phyloP scores from a whole-genome alignment of 2,888 invertebrate genomes.

The Glaucopsyche alexis region DNA sequence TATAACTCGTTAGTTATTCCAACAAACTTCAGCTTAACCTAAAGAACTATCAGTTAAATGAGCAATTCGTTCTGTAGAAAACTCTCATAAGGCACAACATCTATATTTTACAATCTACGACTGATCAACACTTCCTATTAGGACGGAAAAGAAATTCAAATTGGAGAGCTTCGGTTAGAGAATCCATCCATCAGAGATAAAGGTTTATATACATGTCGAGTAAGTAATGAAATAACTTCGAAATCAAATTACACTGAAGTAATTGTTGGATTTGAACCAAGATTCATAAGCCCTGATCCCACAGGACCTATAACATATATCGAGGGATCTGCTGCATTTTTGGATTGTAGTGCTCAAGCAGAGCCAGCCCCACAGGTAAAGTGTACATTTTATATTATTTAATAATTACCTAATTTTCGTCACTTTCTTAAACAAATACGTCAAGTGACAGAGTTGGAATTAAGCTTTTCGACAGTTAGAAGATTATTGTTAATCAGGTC shows the following conservation, averaged over 20 bases:
- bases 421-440: no score
- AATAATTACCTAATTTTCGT: background rate
- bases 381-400: background rate
- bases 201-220: conserved; percentile 32
- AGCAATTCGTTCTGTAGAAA: no score
- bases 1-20: no score
- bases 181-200: conserved; percentile 19
- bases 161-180: conserved; percentile 20
- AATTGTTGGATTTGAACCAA: conserved; percentile 28
- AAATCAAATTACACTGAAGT: conserved; percentile 26
- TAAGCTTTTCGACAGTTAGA: no score
- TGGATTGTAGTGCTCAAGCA: conserved; percentile 32
- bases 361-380: conserved; percentile 30
- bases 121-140: conserved; percentile 2
- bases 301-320: conserved; percentile 20
- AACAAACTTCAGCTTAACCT: no score
- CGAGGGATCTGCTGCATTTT: conserved; percentile 24
- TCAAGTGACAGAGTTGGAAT: background rate
- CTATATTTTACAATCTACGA: background rate
- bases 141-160: conserved; percentile 29
- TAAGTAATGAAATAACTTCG: conserved; percentile 19
- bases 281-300: conserved; percentile 13
- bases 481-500: no score
- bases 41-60: no score
- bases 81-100: no score